Base-by-base conservation (phyloP, 2,888 invertebrate genomes). In the Tenthredo notha region DNA sequence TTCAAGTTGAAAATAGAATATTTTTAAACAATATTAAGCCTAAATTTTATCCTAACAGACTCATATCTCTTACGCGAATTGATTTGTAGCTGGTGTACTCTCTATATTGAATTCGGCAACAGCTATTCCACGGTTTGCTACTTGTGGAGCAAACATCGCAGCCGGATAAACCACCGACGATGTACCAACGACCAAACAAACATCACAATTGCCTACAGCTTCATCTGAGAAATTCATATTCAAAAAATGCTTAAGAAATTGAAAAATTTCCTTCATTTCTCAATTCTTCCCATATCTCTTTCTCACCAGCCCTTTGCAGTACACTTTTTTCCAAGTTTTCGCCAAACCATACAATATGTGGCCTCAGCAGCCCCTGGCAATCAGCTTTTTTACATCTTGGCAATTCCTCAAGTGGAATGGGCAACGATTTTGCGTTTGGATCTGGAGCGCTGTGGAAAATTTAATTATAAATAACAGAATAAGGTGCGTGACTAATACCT, bases 271-370 rank as follows among this genome's bases (percentile, higher is more conserved):
- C 12, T 43, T 43, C 10, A n/a, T 43, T 43, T 12, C 21, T 43
- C 6, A 0, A 18, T 21, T 12, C 9, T 9, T 40, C n/a, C 21
- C 15, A 70, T 15, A 0, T 33, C n/a, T 67, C n/a, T 50, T 80
- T 90, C 93, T 91, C 94, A 96, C 97, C 94, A 87, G 97, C 95
- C 93, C 94, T 94, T 1, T 94, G 90, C 65, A 98, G 91, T 25
- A 97, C 95, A 83, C 94, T 92, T 1, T 94, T 89, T 87, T 97
- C 95, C 84, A 98, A 94, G 88, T 94, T 95, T 94, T 98, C 98
- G 4, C 98, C 98, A 94, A 98, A 98, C 98, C 98, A 98, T 10
- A 98, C 96, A 87, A 98, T 97, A 90, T 97, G 95, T 0, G 98
- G 98, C 84, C 98, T 94, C 15, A 97, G 92, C 65, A 98, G 93